These are phyloP conservation scores for Zalophus californianus DNA, from an alignment of 2,797 vertebrate genomes.

Conservation along the genomic window DNA sequence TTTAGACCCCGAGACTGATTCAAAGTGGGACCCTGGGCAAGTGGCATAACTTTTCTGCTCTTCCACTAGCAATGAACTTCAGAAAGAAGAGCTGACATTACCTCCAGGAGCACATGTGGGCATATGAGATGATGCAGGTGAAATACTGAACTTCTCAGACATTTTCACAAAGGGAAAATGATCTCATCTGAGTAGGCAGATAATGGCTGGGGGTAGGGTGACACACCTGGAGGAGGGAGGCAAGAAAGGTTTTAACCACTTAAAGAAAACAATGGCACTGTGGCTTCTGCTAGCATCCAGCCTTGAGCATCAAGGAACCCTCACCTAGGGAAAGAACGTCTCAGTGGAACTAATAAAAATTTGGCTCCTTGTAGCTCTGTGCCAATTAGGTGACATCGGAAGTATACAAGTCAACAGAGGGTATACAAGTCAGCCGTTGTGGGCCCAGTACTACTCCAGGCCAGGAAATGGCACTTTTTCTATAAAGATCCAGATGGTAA, in stretches of 20 bases:
- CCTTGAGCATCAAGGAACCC: rapidly evolving
- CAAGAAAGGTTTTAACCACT: not conserved
- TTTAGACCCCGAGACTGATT: not conserved
- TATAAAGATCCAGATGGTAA: not conserved
- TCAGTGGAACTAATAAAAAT: not conserved
- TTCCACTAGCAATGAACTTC: not conserved
- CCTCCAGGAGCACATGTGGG: not conserved
- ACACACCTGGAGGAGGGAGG: not conserved
- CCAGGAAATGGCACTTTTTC: not conserved
- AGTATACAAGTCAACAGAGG: not conserved
- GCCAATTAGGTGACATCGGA: not conserved
- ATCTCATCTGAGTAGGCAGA: conserved; percentile 5
- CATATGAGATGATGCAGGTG: not conserved
- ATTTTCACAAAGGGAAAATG: conserved; percentile 20
- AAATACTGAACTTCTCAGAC: not conserved
- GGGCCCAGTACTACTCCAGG: not conserved
- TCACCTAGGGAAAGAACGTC: not conserved
- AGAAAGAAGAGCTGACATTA: not conserved
- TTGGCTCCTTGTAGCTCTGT: not conserved
- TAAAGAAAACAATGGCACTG: not conserved
- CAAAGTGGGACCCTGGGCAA: not conserved
- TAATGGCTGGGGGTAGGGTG: not conserved
- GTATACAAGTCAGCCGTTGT: not conserved
- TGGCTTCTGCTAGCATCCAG: not conserved
- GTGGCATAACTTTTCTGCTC: not conserved